phyloP scores from a whole-genome alignment of 1,140 invertebrate species.

The Drosophila yakuba region DNA sequence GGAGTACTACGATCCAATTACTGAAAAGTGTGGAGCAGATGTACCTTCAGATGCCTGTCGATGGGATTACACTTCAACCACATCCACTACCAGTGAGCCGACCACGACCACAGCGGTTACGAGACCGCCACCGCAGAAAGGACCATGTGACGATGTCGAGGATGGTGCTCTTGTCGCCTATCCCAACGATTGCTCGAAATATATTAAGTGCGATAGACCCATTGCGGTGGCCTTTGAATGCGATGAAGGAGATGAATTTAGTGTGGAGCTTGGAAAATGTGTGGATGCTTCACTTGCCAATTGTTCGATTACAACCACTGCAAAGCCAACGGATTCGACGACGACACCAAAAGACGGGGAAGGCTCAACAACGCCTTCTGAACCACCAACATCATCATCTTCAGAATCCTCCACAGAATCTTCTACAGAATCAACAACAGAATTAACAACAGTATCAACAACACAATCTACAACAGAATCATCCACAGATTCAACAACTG shows the following conservation, averaged over 20 bases:
- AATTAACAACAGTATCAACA: neutral
- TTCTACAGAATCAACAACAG: slow-evolving; percentile 8
- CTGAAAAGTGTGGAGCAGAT: slow-evolving; percentile 49
- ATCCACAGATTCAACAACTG: neutral
- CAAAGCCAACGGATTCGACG: slow-evolving; percentile 13
- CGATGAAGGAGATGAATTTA: slow-evolving; percentile 59
- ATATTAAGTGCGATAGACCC: slow-evolving; percentile 60
- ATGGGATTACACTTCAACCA: slow-evolving; percentile 61
- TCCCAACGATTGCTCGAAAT: slow-evolving; percentile 74
- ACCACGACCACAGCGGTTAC: slow-evolving; percentile 41
- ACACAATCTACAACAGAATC: slow-evolving; percentile 2
- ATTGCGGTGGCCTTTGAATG: slow-evolving; percentile 64
- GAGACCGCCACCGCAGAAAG: slow-evolving; percentile 57
- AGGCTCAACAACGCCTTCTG: neutral
- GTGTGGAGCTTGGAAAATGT: slow-evolving; percentile 32
- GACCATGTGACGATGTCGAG: slow-evolving; percentile 52
- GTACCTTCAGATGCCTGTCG: slow-evolving; percentile 67
- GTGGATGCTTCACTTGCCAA: slow-evolving; percentile 59
- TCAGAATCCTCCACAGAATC: neutral
- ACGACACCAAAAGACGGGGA: slow-evolving; percentile 13
- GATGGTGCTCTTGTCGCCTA: slow-evolving; percentile 61
- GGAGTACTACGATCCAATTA: slow-evolving; percentile 71
- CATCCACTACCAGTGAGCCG: slow-evolving; percentile 21
- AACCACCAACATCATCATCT: slow-evolving; percentile 7
- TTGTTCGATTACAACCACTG: slow-evolving; percentile 45